Evolutionary conservation across 2,888 invertebrate species (phyloP).

Genomic region (Entomobrya multifasciata): DNA sequence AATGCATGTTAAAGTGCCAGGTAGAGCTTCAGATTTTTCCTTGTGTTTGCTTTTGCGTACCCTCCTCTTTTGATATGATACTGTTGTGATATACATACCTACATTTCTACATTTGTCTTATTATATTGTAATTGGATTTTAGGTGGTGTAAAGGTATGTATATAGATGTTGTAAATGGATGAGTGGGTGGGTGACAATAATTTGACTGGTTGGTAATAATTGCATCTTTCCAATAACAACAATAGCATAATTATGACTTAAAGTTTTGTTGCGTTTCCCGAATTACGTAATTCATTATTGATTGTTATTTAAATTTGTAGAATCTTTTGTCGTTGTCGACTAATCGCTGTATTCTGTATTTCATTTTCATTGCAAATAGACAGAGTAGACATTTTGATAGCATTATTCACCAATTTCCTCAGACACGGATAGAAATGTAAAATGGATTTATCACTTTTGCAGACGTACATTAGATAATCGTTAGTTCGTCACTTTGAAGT

Average conservation of each 20-base stretch:
- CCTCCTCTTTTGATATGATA: too few species aligned
- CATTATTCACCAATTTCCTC: too few species aligned
- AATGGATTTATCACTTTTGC: too few species aligned
- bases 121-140: too few species aligned
- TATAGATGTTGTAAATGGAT: neutral
- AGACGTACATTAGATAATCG: too few species aligned
- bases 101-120: neutral
- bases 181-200: constrained; percentile 11
- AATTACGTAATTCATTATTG: constrained; percentile 18
- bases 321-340: too few species aligned
- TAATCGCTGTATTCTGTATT: too few species aligned
- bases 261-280: too few species aligned
- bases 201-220: neutral
- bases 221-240: neutral
- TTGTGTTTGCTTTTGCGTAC: constrained; percentile 16
- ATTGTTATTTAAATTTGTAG: constrained; percentile 42
- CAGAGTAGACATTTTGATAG: too few species aligned
- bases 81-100: neutral
- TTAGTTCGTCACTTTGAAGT: too few species aligned
- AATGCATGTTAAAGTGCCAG: neutral
- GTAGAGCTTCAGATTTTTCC: constrained; percentile 24
- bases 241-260: neutral
- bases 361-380: too few species aligned
- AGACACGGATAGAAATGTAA: too few species aligned
- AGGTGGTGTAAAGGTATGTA: neutral